Evolutionary conservation across 2,888 invertebrate genomes (phyloP), one percentile per base, ranked within the genome.

Genomic region (Aricia artaxerxes): DNA sequence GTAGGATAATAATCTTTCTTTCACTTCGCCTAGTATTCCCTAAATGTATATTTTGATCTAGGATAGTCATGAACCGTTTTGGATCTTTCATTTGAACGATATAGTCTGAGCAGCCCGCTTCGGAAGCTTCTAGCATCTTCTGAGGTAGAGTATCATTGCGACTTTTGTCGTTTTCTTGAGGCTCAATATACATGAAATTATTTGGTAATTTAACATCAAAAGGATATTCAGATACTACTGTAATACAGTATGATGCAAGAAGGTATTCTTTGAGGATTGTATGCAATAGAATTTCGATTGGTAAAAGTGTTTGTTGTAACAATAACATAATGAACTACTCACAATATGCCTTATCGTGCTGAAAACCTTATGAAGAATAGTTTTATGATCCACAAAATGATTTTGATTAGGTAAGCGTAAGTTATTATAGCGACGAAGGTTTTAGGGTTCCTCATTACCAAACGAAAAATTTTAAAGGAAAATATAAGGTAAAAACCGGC

Each of bases 21-120:
- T 92, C 88, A 83, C 95, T 93, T 83, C 92, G 90, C 83, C 95
- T 89, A 38, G 89, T 86, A 78, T 86, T 88, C 64, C 91, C 92
- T 24, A 85, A 79, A 81, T 89, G 93, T 69, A 88, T 88, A 16
- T 90, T 88, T 82, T 86, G 85, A 81, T 95, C 94, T 78, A 94
- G 90, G 0, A 90, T 87, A 4, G 79, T 79, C 85, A 95, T 89
- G 81, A 95, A 94, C 9, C 81, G 81, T 76, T 84, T 77, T 1
- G 95, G 91, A 77, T 94, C 83, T 78, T 83, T 81, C 86, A 92
- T 86, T 81, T 86, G 86, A 11, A 95, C 87, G 4, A 95, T 86
- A 80, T 93, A 94, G 86, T 93, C 94, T 13, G 93, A 93, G 85
- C 95, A 95, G 13, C 94, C 95, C 73, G 87, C 89, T 86, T 94